Percentiles rank a stretch among this genome's conserved stretches.
Conservation (phyloP, 2,888 invertebrate species). For the Synergus laeviventris region DNA sequence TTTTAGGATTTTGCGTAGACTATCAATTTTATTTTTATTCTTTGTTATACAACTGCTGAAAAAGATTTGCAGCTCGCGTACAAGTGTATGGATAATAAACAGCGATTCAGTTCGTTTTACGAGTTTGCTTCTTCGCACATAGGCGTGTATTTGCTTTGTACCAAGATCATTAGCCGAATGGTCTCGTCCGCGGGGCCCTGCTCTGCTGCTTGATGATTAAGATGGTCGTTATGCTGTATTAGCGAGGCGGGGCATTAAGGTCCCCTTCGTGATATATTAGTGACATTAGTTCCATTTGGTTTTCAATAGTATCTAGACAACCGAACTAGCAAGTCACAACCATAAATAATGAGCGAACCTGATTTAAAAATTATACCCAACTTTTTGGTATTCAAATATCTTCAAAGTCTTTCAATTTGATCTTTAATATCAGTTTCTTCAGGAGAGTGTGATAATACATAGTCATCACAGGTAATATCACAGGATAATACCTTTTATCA, state of each 20-base stretch:
- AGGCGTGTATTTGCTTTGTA: slow-evolving; percentile 63
- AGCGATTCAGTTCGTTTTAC: slow-evolving; percentile 47
- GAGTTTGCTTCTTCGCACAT: slow-evolving; percentile 54
- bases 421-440: too few species aligned
- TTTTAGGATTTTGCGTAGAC: background rate
- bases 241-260: slow-evolving; percentile 58
- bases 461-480: too few species aligned
- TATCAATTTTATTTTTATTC: slow-evolving; percentile 42
- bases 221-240: slow-evolving; percentile 63
- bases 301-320: slow-evolving; percentile 55
- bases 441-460: too few species aligned
- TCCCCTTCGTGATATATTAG: slow-evolving; percentile 57
- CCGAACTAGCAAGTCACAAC: background rate
- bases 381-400: background rate
- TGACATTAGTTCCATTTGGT: slow-evolving; percentile 60
- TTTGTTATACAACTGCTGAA: slow-evolving; percentile 4
- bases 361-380: slow-evolving; percentile 1
- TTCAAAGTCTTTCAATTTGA: background rate
- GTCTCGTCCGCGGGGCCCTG: slow-evolving; percentile 48
- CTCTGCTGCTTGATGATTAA: slow-evolving; percentile 59
- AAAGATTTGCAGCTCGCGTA: slow-evolving; percentile 34
- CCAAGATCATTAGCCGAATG: slow-evolving; percentile 63
- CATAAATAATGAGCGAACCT: background rate
- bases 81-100: slow-evolving; percentile 30
- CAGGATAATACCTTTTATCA: too few species aligned